phyloP scores from a whole-genome alignment of 2,888 invertebrate species.

The Calameuta pallipes region DNA sequence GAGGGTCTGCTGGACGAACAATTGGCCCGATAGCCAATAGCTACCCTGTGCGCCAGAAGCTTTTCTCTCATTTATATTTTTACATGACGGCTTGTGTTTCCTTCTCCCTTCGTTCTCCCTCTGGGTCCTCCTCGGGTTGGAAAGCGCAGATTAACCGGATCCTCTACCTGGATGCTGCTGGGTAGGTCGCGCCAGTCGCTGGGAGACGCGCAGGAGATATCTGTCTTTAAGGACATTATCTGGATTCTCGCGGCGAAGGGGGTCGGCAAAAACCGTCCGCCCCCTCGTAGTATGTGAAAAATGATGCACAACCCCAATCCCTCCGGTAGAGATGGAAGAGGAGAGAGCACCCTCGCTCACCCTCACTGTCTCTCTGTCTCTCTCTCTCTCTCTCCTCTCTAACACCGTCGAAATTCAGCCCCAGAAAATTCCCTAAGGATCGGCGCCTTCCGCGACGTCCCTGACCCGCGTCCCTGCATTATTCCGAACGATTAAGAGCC shows the following conservation, averaged over 20 bases:
- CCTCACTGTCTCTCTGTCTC: constrained; percentile 7
- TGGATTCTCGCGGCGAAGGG: constrained; percentile 47
- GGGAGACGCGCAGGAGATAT: constrained; percentile 51
- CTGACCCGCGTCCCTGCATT: constrained; percentile 43
- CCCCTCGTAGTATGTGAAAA: constrained; percentile 64
- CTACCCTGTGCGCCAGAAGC: too few species aligned
- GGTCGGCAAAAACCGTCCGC: constrained; percentile 60
- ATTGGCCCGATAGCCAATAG: not conserved
- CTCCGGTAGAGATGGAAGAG: constrained; percentile 26
- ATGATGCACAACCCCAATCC: constrained; percentile 63
- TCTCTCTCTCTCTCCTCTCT: constrained; percentile 11
- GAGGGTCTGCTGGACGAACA: not conserved
- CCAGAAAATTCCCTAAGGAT: constrained; percentile 55
- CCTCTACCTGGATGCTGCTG: not conserved
- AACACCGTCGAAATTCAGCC: constrained; percentile 27
- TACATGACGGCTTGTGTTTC: not conserved
- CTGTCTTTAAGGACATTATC: constrained; percentile 65
- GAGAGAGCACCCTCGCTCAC: constrained; percentile 19
- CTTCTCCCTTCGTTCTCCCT: not conserved
- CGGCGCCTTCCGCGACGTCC: not conserved
- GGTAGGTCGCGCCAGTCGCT: not conserved
- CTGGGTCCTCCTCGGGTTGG: not conserved
- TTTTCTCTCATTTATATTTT: not conserved
- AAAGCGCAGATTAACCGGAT: not conserved
- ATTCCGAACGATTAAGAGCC: constrained; percentile 53